Evolutionary conservation across 2,888 invertebrate species (phyloP), one percentile per base, ranked within the genome.

Genomic region (Chymomyza caudatula): DNA sequence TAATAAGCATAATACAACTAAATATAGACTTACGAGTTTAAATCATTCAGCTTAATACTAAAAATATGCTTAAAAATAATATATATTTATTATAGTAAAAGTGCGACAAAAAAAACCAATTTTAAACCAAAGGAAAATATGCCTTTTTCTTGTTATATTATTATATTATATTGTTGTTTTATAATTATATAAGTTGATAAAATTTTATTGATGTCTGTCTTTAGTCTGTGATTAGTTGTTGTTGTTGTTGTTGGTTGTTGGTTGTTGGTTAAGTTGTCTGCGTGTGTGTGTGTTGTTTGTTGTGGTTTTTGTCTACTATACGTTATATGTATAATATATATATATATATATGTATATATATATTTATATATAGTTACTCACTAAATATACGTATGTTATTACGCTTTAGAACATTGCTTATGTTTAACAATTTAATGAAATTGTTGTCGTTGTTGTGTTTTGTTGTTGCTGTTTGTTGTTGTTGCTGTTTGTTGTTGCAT

Each of bases 381-480:
- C 51, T 69, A 63, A 57, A 60, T 53, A 37, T 67, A 63, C 64
- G 57, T 73, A 60, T 52, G 70, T 60, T 62, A 71, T 73, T 71
- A 42, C 72, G 72, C 69, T 58, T 71, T 77, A 70, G 51, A 80
- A 83, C 75, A 74, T 70, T 80, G 78, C 84, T 80, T 78, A 69
- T 76, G 52, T 52, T 65, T 76, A 69, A 74, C 76, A 76, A 64
- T 72, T 72, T 66, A 47, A 37, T 37, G 59, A 59, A 72, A 73
- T 76, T 69, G 74, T 69, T 60, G 64, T 66, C 57, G 65, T 71
- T 59, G 64, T 69, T 64, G 49, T 58, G 60, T 59, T n/a, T 60
- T 63, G 20, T 57, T 61, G 43, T 54, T 67, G 37, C 51, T 60
- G 29, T 3, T 15, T 49, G 4, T 23, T 25, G 29, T 37, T 37